phyloP scores from a whole-genome alignment of 2,888 invertebrate genomes.

The Belgica antarctica region DNA sequence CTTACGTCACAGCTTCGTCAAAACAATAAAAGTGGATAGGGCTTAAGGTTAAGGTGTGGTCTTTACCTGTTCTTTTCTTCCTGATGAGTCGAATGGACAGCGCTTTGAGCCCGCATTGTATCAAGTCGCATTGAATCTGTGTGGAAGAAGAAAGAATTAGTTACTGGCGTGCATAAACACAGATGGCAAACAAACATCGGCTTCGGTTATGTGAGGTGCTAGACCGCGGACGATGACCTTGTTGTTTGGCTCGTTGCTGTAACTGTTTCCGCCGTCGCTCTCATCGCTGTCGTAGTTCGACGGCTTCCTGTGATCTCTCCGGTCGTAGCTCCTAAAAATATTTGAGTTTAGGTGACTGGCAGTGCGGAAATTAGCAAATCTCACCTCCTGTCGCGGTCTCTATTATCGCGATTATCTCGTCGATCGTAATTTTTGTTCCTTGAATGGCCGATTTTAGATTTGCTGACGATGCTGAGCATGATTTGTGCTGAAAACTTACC shows the following conservation, averaged over 20 bases:
- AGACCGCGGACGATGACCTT: slow-evolving; percentile 74
- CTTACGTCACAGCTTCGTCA: neutral
- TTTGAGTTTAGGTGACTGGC: too few species aligned
- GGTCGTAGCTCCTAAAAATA: neutral
- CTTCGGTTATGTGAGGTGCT: slow-evolving; percentile 72
- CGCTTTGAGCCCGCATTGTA: slow-evolving; percentile 70
- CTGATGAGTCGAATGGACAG: slow-evolving; percentile 79
- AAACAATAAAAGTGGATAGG: neutral
- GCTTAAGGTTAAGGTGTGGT: slow-evolving; percentile 40
- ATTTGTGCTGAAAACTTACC: slow-evolving; percentile 20
- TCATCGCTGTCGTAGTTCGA: slow-evolving; percentile 39
- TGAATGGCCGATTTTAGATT: neutral
- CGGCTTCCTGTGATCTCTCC: neutral
- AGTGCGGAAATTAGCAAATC: too few species aligned
- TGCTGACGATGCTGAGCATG: neutral
- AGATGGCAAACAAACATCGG: slow-evolving; percentile 65
- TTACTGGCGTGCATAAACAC: neutral
- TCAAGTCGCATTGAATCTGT: slow-evolving; percentile 75
- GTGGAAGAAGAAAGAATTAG: slow-evolving; percentile 48
- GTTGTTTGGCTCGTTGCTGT: slow-evolving; percentile 57
- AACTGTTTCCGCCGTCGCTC: slow-evolving; percentile 34
- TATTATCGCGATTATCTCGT: slow-evolving; percentile 32
- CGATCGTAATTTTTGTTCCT: slow-evolving; percentile 23
- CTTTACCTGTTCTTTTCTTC: slow-evolving; percentile 79
- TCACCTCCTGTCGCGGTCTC: slow-evolving; percentile 29